Evolutionary conservation across 92 coral and sea anemone species (phyloP).

Genomic region (Phenganax marumi): DNA sequence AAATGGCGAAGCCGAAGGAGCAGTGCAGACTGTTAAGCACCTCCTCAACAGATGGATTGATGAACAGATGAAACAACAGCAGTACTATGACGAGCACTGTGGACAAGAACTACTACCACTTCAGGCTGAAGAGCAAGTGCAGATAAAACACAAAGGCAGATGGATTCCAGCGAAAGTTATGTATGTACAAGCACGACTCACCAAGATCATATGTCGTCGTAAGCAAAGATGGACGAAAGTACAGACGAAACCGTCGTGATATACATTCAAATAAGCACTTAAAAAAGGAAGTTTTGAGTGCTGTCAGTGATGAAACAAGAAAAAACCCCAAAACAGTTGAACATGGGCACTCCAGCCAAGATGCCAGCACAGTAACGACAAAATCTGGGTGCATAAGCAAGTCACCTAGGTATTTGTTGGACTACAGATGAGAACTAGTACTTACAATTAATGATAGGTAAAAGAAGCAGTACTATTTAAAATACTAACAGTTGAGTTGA

Average conservation of each 20-base stretch:
- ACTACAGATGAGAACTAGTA: neutral
- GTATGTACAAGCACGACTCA: conserved; percentile 34
- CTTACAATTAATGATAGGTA: neutral
- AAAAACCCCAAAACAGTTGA: neutral
- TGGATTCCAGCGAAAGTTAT: conserved; percentile 45
- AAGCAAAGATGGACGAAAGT: conserved; percentile 45
- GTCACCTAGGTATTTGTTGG: neutral
- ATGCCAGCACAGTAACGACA: neutral
- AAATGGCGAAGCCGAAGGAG: conserved; percentile 39
- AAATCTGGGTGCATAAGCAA: conserved; percentile 2
- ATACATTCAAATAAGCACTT: conserved; percentile 3
- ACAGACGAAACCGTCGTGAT: conserved; percentile 46
- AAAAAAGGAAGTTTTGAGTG: neutral
- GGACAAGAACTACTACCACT: conserved; percentile 47
- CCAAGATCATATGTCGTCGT: conserved; percentile 53
- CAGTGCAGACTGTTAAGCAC: conserved; percentile 41
- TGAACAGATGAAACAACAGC: conserved; percentile 53
- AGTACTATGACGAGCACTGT: conserved; percentile 46
- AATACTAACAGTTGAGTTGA: no score
- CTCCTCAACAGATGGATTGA: conserved; percentile 44
- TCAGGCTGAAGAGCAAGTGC: no score
- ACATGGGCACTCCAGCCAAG: neutral
- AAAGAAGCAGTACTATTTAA: no score
- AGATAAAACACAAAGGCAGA: conserved; percentile 12
- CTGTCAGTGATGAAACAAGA: neutral